A percentile compares a stretch with the other conserved stretches of the same genome.
These are phyloP conservation scores for Campylorhamphus procurvoides DNA, from an alignment of 2,113 vertebrate genomes.

Conservation along the genomic window DNA sequence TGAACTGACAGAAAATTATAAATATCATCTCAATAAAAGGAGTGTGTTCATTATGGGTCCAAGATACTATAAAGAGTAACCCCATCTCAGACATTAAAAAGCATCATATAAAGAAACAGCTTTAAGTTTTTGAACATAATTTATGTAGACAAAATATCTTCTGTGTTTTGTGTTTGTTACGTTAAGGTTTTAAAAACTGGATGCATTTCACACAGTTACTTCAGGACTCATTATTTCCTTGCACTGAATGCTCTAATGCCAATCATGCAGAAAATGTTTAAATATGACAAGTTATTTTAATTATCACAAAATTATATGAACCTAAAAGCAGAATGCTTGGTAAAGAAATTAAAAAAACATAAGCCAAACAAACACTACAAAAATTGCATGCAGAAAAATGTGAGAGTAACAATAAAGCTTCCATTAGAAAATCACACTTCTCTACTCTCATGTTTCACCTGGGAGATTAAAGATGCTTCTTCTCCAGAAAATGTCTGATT, in stretches of 20 bases:
- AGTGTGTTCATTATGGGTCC: background rate
- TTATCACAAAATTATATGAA: constrained; percentile 25
- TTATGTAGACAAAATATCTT: constrained; percentile 8
- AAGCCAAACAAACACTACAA: constrained; percentile 30
- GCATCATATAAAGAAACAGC: background rate
- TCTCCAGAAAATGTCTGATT: constrained; percentile 20
- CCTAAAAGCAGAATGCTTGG: constrained; percentile 30
- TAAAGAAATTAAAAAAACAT: constrained; percentile 29
- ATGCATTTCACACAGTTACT: constrained; percentile 35
- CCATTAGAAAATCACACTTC: constrained; percentile 8
- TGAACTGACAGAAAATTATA: background rate
- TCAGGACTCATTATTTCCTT: constrained; percentile 49
- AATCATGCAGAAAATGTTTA: constrained; percentile 28
- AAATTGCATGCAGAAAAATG: constrained; percentile 19
- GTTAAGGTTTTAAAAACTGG: background rate
- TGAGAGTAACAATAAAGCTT: constrained; percentile 21
- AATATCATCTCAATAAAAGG: background rate
- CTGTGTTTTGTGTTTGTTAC: background rate
- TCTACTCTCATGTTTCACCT: background rate
- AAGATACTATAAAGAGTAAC: background rate
- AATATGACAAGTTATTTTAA: constrained; percentile 37
- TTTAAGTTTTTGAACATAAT: background rate
- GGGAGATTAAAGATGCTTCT: constrained; percentile 4
- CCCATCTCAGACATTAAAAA: background rate
- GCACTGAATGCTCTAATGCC: background rate